These are phyloP conservation scores for Sarcophaga rosellei DNA, from an alignment of 2,888 invertebrate species.

Conservation along the genomic window DNA sequence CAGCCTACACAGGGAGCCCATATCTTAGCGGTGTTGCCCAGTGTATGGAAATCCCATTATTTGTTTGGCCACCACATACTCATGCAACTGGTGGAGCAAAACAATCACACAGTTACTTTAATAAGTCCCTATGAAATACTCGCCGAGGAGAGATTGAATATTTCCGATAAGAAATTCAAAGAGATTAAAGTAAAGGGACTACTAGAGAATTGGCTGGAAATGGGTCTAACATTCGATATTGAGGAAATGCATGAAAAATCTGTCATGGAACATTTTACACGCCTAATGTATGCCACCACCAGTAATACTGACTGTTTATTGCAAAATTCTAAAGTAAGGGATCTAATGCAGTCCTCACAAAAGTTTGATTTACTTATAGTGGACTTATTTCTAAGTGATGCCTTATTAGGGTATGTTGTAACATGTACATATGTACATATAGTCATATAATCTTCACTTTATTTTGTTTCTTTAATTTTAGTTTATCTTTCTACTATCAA, in stretches of 20 bases:
- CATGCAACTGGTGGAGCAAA: slow-evolving; percentile 74
- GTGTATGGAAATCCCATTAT: slow-evolving; percentile 80
- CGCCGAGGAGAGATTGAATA: slow-evolving; percentile 18
- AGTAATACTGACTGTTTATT: slow-evolving; percentile 78
- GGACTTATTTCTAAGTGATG: slow-evolving; percentile 82
- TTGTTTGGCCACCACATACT: slow-evolving; percentile 77
- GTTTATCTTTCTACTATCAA: slow-evolving; percentile 78
- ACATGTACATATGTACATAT: not conserved
- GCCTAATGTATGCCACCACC: slow-evolving; percentile 79
- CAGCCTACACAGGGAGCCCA: slow-evolving; percentile 72
- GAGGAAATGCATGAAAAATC: slow-evolving; percentile 78
- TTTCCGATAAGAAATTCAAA: slow-evolving; percentile 72
- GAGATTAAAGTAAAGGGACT: slow-evolving; percentile 78
- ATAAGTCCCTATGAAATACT: slow-evolving; percentile 75
- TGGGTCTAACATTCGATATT: slow-evolving; percentile 78
- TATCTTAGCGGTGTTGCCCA: slow-evolving; percentile 79
- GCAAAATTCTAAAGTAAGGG: slow-evolving; percentile 74
- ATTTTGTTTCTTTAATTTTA: slow-evolving; percentile 68
- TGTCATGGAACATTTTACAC: slow-evolving; percentile 78
- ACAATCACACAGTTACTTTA: slow-evolving; percentile 78
- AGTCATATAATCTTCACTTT: not conserved
- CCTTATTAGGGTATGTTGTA: slow-evolving; percentile 77
- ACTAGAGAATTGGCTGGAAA: slow-evolving; percentile 78
- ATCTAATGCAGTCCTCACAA: slow-evolving; percentile 75
- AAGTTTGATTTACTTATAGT: slow-evolving; percentile 79